Conservation (phyloP, 1,140 invertebrate genomes). For the Drosophila micromelanica region DNA sequence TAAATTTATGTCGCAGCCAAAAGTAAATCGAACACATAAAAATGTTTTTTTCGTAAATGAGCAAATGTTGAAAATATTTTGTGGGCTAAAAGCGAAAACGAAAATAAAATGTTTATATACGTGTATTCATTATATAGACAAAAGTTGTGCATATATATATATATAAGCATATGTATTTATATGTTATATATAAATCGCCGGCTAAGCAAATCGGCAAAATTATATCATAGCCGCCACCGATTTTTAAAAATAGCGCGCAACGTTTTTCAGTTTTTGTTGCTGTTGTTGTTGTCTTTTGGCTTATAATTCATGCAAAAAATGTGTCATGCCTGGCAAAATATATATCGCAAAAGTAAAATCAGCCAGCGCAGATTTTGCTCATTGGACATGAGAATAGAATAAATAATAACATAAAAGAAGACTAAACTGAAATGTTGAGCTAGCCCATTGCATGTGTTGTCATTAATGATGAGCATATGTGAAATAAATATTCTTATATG, state of each 20-base stretch:
- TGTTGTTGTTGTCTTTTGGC: conserved; percentile 22
- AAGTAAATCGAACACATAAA: conserved; percentile 54
- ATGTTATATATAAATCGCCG: conserved; percentile 53
- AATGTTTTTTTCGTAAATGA: conserved; percentile 55
- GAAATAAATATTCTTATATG: conserved; percentile 15
- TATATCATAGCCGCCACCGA: conserved; percentile 68
- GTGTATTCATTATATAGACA: conserved; percentile 16
- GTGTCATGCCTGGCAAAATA: conserved; percentile 60
- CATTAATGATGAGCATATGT: conserved; percentile 32
- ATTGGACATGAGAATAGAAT: not conserved
- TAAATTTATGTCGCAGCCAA: conserved; percentile 59
- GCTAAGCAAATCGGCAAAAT: conserved; percentile 68
- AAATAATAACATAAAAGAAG: conserved; percentile 11
- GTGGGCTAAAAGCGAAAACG: conserved; percentile 52
- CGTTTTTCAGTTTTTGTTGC: conserved; percentile 36
- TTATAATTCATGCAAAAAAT: conserved; percentile 53
- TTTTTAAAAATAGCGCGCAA: conserved; percentile 72
- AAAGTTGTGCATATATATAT: conserved; percentile 22
- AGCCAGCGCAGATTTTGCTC: conserved; percentile 10
- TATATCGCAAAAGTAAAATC: conserved; percentile 37
- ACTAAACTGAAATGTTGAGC: conserved; percentile 12
- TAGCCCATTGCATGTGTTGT: conserved; percentile 29
- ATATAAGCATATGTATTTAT: conserved; percentile 4
- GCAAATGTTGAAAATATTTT: conserved; percentile 64
- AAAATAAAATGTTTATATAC: conserved; percentile 59